Percentiles rank a stretch among this genome's conserved stretches.
Evolutionary conservation across 2,888 invertebrate species (phyloP).

Genomic region (Cactoblastis cactorum): DNA sequence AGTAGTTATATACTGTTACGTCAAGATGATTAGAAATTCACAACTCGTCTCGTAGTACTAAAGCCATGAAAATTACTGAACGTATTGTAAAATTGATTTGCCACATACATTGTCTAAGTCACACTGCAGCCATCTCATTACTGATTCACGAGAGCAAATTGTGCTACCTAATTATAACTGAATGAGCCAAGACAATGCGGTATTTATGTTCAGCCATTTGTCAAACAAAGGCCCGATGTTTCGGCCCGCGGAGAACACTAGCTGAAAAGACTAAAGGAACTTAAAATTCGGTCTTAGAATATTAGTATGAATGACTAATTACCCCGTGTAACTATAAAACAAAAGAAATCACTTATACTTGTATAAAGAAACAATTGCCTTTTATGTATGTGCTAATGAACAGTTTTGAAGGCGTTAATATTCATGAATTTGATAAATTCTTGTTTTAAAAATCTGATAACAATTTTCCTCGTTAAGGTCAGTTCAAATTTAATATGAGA

Average conservation of each 20-base stretch:
- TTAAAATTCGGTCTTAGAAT: constrained; percentile 66
- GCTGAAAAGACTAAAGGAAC: constrained; percentile 50
- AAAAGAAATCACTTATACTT: constrained; percentile 51
- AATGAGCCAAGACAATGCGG: constrained; percentile 70
- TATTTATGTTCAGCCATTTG: constrained; percentile 77
- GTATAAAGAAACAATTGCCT: constrained; percentile 70
- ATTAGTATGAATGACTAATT: constrained; percentile 59
- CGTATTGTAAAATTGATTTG: constrained; percentile 64
- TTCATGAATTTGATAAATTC: constrained; percentile 31
- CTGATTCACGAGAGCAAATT: constrained; percentile 73
- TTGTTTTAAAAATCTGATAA: constrained; percentile 16
- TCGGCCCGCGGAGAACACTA: constrained; percentile 51
- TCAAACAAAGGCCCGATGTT: constrained; percentile 72
- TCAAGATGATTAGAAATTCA: constrained; percentile 27
- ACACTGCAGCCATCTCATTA: constrained; percentile 59
- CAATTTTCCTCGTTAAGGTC: constrained; percentile 9
- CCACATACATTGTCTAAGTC: constrained; percentile 57
- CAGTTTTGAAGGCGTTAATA: constrained; percentile 36
- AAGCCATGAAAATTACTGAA: constrained; percentile 45
- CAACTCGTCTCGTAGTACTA: constrained; percentile 39
- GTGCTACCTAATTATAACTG: constrained; percentile 76
- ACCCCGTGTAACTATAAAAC: constrained; percentile 48
- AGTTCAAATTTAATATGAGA: constrained; percentile 13
- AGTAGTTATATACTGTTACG: too few species aligned
- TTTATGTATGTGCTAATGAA: constrained; percentile 61